A percentile compares a stretch with the other conserved stretches of the same genome.
Evolutionary conservation across 2,113 vertebrate species (phyloP).

Genomic region (Lophochroa leadbeateri): DNA sequence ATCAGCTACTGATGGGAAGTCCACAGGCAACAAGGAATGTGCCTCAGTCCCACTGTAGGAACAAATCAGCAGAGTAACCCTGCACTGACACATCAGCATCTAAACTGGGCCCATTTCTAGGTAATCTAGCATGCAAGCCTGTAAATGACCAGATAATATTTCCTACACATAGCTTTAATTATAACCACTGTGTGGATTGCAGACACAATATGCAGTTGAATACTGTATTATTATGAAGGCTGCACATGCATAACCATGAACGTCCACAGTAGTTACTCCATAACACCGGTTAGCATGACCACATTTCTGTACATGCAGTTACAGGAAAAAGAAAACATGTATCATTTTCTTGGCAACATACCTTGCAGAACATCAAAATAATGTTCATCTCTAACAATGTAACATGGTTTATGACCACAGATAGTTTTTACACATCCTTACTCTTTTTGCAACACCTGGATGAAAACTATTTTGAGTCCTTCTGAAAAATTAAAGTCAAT

Average conservation of each 20-base stretch:
- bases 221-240: not conserved
- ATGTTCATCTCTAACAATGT: not conserved
- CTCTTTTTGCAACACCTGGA: not conserved
- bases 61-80: not conserved
- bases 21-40: not conserved
- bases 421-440: not conserved
- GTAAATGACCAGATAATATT: not conserved
- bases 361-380: not conserved
- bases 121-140: not conserved
- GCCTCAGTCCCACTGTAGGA: not conserved
- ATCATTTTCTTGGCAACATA: not conserved
- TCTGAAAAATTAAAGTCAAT: not conserved
- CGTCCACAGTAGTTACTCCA: fast-evolving
- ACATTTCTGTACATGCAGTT: not conserved
- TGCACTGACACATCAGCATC: not conserved
- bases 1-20: not conserved
- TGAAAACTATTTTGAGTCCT: not conserved
- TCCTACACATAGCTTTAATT: not conserved
- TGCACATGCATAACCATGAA: fast-evolving
- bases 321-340: not conserved
- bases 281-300: not conserved
- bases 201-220: not conserved
- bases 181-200: not conserved
- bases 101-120: not conserved
- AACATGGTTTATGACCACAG: not conserved